phyloP scores from a whole-genome alignment of 2,797 vertebrate species.

The Coregonus ussuriensis region DNA sequence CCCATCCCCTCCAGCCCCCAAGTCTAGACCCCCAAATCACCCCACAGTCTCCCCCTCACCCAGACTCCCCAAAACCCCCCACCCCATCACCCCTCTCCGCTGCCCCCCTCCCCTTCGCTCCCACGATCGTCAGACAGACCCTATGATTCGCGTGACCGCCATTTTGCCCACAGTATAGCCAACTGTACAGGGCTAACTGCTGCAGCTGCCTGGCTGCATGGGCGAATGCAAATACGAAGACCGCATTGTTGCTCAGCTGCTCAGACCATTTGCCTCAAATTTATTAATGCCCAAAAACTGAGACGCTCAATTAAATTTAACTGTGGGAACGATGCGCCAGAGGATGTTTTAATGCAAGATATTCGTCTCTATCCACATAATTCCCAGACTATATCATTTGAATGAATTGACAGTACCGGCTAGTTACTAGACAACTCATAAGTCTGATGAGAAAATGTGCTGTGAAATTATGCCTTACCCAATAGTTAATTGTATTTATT shows the following conservation, averaged over 20 bases:
- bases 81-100: neutral
- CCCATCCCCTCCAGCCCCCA: slow-evolving; percentile 40
- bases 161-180: slow-evolving; percentile 67
- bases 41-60: neutral
- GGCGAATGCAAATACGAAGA: slow-evolving; percentile 63
- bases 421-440: neutral
- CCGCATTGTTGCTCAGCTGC: slow-evolving; percentile 54
- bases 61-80: slow-evolving; percentile 3
- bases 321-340: slow-evolving; percentile 14
- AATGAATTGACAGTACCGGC: neutral
- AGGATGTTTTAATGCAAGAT: slow-evolving; percentile 3
- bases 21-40: slow-evolving; percentile 62
- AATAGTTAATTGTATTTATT: neutral
- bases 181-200: slow-evolving; percentile 55
- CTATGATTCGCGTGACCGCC: slow-evolving; percentile 70
- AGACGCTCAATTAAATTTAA: slow-evolving; percentile 14
- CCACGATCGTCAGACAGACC: slow-evolving; percentile 64
- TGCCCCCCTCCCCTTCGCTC: slow-evolving; percentile 44
- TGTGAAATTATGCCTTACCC: neutral
- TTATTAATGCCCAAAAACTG: slow-evolving; percentile 45
- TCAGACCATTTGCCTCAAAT: slow-evolving; percentile 38
- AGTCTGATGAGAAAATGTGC: neutral
- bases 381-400: slow-evolving; percentile 2
- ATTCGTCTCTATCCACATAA: slow-evolving; percentile 15
- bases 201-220: slow-evolving; percentile 68